Evolutionary conservation across 2,888 invertebrate genomes (phyloP), one percentile per base, ranked within the genome.

Genomic region (Thymelicus acteon): DNA sequence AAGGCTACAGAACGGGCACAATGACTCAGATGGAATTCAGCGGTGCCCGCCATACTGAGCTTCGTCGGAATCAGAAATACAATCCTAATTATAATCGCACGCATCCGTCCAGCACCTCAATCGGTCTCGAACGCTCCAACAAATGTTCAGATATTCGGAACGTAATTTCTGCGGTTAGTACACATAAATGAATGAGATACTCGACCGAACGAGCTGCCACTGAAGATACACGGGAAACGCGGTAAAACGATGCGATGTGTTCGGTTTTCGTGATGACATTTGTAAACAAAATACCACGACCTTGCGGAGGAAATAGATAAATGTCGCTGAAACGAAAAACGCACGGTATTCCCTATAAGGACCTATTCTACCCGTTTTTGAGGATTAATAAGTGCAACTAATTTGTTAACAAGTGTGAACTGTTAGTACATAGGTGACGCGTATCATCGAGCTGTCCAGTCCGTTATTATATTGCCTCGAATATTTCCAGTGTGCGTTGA

Each of bases 11-110:
- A 93, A 90, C 90, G 90, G 82, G 93, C 92, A 93, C 93, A 93
- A 93, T 93, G 93, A 93, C 93, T 93, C 93, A 93, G 89, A 90
- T 88, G 93, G 93, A 93, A 93, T 93, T 88, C 89, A 91, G 88
- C 87, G 86, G 85, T 87, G 89, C 90, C 85, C 89, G 91, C 91
- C 90, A 90, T 89, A 88, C 90, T 84, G 85, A 85, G 91, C 89
- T 88, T 92, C 91, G 92, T 89, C 89, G 92, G 90, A 92, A 93
- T 93, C 93, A 93, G 93, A 93, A 93, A 93, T 93, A 93, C 93
- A 92, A 90, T 91, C 93, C 93, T 93, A 93, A 93, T 93, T 93
- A 93, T 93, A 93, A 93, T 93, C 92, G 87, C 86, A 91, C 90
- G 92, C 92, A 93, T 93, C 93, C 93, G 92, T 91, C 91, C 87